Conservation (phyloP, 2,888 invertebrate genomes). For the Tribolium freemani region DNA sequence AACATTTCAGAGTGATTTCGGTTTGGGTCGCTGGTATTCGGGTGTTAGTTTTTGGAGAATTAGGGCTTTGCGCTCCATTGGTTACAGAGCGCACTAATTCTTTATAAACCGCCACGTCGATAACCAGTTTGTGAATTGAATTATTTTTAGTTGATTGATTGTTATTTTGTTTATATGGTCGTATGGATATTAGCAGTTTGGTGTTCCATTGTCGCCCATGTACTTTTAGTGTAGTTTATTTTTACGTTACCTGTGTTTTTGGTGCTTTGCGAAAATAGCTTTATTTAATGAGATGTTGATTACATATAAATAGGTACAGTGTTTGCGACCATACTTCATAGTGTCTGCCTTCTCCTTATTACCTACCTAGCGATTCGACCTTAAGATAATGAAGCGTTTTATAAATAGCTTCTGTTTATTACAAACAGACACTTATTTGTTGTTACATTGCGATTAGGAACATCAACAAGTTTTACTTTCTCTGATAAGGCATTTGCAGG, state of each 20-base stretch:
- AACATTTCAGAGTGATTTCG: slow-evolving; percentile 20
- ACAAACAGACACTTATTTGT: slow-evolving; percentile 13
- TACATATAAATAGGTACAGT: slow-evolving; percentile 22
- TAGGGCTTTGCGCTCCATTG: background rate
- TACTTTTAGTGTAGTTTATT: slow-evolving; percentile 44
- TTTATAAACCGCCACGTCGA: slow-evolving; percentile 1
- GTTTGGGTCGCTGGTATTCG: background rate
- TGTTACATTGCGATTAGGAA: slow-evolving; percentile 17
- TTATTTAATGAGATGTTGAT: slow-evolving; percentile 31
- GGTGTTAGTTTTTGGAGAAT: slow-evolving; percentile 1
- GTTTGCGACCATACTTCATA: slow-evolving; percentile 20
- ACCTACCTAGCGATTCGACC: slow-evolving; percentile 6
- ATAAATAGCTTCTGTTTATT: slow-evolving; percentile 30
- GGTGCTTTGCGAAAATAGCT: slow-evolving; percentile 42
- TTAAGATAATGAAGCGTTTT: slow-evolving; percentile 14
- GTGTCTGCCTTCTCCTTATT: slow-evolving; percentile 6
- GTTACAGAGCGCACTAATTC: background rate
- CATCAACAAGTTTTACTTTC: slow-evolving; percentile 4
- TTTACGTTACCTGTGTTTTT: slow-evolving; percentile 44
- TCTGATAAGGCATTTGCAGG: background rate
- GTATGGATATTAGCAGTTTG: slow-evolving; percentile 16
- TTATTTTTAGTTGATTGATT: slow-evolving; percentile 15
- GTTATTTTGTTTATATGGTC: slow-evolving; percentile 21
- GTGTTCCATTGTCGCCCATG: slow-evolving; percentile 29
- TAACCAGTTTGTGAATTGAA: slow-evolving; percentile 29